Evolutionary conservation across 2,888 invertebrate genomes (phyloP), one percentile per base, ranked within the genome.

Genomic region (Euzophera pinguis): DNA sequence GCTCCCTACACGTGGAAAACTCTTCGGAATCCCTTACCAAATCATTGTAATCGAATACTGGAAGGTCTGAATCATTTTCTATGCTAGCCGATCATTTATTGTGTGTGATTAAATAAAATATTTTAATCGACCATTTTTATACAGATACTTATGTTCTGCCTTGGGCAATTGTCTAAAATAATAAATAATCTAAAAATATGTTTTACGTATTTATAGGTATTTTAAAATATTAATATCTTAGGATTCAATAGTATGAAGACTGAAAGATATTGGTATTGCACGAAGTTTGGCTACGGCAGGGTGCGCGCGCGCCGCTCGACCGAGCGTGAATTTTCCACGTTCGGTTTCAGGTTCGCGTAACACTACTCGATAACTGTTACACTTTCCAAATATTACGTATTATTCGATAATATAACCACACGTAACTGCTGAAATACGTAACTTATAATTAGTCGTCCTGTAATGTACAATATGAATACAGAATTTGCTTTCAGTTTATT

Each of bases 261-360:
- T 39, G 39, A 39, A 39, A 39, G 37, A 38, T 16, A 39, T 38
- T 38, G 38, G 38, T 38, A 53, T 56, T 56, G 56, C 55, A 53
- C 55, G 59, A 47, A 45, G 56, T 53, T 56, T 52, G 55, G 63
- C 55, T 53, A 60, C 61, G 53, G 57, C 52, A 50, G 55, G 58
- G 54, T 57, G 64, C 61, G 69, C 69, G 62, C 73, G 80, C 71
- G 71, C 69, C 81, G 86, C 86, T 85, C 72, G 72, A 73, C 80
- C 67, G 76, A 84, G 87, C 89, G 73, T 88, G 81, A 88, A 85
- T 83, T 83, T 88, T 89, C 86, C 87, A 88, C 87, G 79, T 86
- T 88, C 80, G 83, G 79, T 85, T 89, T 88, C 87, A 85, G 84
- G 73, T 72, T 78, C 81, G 72, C 84, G 75, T 85, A 86, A 88